A percentile compares a stretch with the other conserved stretches of the same genome.
Conservation (phyloP, 2,113 vertebrate species). For the Dipodomys spectabilis region DNA sequence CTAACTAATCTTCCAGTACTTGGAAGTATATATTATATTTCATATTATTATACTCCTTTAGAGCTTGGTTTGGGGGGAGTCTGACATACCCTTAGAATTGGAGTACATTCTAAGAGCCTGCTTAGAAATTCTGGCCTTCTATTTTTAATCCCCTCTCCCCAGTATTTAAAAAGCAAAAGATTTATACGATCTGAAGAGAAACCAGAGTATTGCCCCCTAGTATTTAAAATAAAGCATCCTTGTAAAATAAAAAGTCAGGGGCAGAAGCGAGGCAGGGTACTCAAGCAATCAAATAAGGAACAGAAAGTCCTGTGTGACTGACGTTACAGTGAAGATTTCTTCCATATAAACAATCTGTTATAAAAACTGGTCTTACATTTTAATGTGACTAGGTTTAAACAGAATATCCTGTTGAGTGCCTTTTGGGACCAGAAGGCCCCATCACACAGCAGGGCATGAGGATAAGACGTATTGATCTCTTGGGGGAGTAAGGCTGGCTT, state of each 20-base stretch:
- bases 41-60: not conserved
- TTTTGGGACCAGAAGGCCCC: not conserved
- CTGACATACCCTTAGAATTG: not conserved
- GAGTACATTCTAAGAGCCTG: not conserved
- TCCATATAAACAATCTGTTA: not conserved
- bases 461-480: not conserved
- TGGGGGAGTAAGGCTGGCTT: not conserved
- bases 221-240: conserved; percentile 45
- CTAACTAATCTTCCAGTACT: not conserved
- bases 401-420: not conserved
- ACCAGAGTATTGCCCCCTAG: no score
- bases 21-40: not conserved
- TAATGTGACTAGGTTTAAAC: not conserved
- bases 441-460: not conserved
- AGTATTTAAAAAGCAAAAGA: not conserved
- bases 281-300: not conserved
- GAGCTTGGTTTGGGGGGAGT: not conserved
- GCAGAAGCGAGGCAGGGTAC: not conserved
- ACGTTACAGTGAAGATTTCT: not conserved
- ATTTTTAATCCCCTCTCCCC: rapidly evolving
- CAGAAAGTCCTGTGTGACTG: not conserved
- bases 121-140: conserved; percentile 39
- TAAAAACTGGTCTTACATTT: not conserved
- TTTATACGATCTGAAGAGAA: not conserved
- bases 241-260: not conserved